phyloP scores from a whole-genome alignment of 2,113 vertebrate species.

The Gambusia holbrooki region DNA sequence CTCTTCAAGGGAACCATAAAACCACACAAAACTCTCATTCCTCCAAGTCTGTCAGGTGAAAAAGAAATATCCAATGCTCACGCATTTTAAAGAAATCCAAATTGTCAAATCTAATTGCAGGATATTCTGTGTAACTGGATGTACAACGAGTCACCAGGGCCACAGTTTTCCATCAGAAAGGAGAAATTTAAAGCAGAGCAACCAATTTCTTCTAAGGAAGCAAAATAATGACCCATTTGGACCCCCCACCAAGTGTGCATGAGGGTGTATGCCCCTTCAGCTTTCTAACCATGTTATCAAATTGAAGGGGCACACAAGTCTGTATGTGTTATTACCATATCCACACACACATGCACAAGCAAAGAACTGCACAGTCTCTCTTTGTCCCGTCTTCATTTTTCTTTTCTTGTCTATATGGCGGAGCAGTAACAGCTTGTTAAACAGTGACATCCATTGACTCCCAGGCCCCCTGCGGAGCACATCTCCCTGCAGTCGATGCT shows the following conservation, averaged over 20 bases:
- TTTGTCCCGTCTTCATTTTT: constrained; percentile 61
- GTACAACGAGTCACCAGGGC: constrained; percentile 5
- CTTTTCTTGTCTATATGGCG: constrained; percentile 36
- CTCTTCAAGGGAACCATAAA: not conserved
- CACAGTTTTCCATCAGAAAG: constrained; percentile 24
- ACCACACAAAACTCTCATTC: not conserved
- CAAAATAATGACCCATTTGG: constrained; percentile 60
- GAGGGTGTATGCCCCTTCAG: constrained; percentile 44
- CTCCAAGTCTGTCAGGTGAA: constrained; percentile 8
- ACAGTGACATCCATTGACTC: constrained; percentile 67
- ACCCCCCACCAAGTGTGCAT: constrained; percentile 31
- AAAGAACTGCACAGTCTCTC: constrained; percentile 40
- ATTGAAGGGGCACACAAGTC: constrained; percentile 42
- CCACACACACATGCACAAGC: constrained; percentile 22
- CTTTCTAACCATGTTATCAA: constrained; percentile 40
- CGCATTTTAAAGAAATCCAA: constrained; percentile 32
- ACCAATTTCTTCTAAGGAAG: constrained; percentile 46
- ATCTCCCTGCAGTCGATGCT: constrained; percentile 46
- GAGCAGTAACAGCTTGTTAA: constrained; percentile 63
- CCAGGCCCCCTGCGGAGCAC: constrained; percentile 45
- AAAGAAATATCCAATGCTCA: constrained; percentile 9
- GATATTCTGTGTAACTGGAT: constrained; percentile 34
- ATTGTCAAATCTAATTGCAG: constrained; percentile 27
- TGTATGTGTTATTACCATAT: constrained; percentile 57
- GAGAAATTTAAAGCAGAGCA: constrained; percentile 40